These are phyloP conservation scores for Blastomussa wellsi DNA, from an alignment of 92 coral and sea anemone species.

Conservation along the genomic window DNA sequence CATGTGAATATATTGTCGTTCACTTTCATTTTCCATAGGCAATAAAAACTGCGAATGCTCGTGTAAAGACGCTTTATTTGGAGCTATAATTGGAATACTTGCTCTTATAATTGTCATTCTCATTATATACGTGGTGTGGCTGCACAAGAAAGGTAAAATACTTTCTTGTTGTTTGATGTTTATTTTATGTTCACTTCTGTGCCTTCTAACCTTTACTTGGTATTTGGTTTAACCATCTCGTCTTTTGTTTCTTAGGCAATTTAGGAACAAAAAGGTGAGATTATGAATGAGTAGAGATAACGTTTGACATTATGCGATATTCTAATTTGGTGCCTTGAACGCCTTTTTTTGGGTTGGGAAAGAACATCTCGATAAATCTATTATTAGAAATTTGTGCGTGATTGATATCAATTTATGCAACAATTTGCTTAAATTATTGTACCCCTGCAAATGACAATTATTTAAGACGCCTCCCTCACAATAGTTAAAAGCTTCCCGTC, in stretches of 20 bases:
- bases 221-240: no score
- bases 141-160: neutral
- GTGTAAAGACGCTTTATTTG: neutral
- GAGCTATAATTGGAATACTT: neutral
- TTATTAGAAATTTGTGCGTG: no score
- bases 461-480: no score
- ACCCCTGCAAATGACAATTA: no score
- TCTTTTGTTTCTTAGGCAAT: neutral
- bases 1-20: neutral
- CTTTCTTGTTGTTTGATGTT: no score
- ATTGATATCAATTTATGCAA: no score
- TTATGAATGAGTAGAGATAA: neutral
- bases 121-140: neutral
- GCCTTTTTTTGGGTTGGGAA: neutral
- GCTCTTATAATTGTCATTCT: neutral
- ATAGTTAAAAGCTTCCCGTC: no score
- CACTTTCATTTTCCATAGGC: neutral
- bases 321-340: neutral
- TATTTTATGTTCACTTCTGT: neutral
- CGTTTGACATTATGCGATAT: neutral
- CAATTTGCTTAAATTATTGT: no score
- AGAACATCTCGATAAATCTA: neutral
- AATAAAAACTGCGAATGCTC: neutral
- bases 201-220: neutral
- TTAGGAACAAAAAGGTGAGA: neutral